These are phyloP conservation scores for Microplitis deprimator DNA, from an alignment of 2,888 invertebrate species.

Conservation along the genomic window DNA sequence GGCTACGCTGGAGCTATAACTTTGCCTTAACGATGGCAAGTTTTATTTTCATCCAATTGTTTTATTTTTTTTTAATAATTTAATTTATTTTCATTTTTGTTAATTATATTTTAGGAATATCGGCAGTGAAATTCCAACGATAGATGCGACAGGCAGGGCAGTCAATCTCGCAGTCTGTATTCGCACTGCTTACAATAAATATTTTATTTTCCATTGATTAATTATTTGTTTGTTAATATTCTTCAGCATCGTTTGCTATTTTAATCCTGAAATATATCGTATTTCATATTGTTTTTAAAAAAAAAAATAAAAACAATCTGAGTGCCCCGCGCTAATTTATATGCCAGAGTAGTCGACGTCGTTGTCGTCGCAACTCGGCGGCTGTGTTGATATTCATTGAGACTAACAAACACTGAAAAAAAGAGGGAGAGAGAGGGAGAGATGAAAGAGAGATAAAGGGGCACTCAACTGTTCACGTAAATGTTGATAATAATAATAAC, in stretches of 20 bases:
- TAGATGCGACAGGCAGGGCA: slow-evolving; percentile 68
- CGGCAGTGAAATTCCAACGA: slow-evolving; percentile 72
- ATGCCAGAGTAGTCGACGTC: background rate
- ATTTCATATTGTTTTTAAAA: background rate
- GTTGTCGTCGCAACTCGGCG: slow-evolving; percentile 3
- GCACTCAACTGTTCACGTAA: background rate
- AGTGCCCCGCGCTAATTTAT: slow-evolving; percentile 28
- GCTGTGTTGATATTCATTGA: slow-evolving; percentile 2
- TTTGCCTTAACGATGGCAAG: slow-evolving; percentile 58
- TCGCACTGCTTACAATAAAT: slow-evolving; percentile 50
- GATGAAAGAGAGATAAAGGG: background rate
- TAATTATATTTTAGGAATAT: slow-evolving; percentile 67
- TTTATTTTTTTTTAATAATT: background rate
- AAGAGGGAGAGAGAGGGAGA: background rate
- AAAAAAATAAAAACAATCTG: slow-evolving; percentile 2
- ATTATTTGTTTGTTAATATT: background rate
- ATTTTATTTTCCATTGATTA: slow-evolving; percentile 4
- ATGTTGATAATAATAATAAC: background rate
- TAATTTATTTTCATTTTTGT: slow-evolving; percentile 48
- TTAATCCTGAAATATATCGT: background rate
- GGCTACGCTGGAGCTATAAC: slow-evolving; percentile 65
- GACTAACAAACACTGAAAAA: background rate
- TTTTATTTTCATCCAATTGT: slow-evolving; percentile 12
- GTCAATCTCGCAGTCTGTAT: slow-evolving; percentile 63
- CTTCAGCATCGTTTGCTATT: background rate